These are phyloP conservation scores for Plectropomus leopardus DNA, from an alignment of 2,113 vertebrate species.

Conservation along the genomic window DNA sequence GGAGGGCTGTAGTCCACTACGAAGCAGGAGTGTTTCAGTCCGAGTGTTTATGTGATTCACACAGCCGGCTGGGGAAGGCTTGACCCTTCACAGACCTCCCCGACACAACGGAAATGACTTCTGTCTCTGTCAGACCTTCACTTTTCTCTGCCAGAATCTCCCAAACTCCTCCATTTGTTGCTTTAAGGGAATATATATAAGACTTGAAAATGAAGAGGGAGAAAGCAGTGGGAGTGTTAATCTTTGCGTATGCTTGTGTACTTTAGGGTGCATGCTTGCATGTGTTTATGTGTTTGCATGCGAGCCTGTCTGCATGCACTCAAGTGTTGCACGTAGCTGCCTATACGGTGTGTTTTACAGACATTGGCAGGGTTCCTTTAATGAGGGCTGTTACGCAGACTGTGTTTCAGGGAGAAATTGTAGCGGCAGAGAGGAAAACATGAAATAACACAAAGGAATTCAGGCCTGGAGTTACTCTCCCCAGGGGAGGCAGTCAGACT, in stretches of 20 bases:
- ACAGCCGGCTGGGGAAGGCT: constrained; percentile 56
- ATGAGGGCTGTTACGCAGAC: constrained; percentile 13
- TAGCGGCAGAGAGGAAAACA: constrained; percentile 57
- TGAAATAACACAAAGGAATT: constrained; percentile 74
- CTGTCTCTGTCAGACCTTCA: constrained; percentile 25
- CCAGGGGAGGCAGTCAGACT: constrained; percentile 54
- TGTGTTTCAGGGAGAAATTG: constrained; percentile 13
- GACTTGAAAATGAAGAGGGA: constrained; percentile 2
- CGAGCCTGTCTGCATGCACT: not conserved
- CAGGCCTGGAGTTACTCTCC: constrained; percentile 68
- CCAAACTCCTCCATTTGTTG: constrained; percentile 14
- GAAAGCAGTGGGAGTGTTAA: not conserved
- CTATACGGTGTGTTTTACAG: constrained; percentile 13
- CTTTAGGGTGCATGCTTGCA: not conserved
- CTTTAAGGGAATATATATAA: constrained; percentile 44
- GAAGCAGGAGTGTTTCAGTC: constrained; percentile 48
- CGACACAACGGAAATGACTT: constrained; percentile 75
- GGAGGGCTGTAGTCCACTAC: not conserved
- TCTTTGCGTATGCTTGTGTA: not conserved
- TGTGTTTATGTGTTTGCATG: constrained; percentile 9
- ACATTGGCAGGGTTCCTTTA: constrained; percentile 12
- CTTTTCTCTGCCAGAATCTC: constrained; percentile 9
- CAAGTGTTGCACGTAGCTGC: not conserved
- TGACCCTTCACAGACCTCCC: constrained; percentile 70
- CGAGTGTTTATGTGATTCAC: constrained; percentile 75